A percentile compares a stretch with the other conserved stretches of the same genome.
Evolutionary conservation across 2,113 vertebrate species (phyloP).

Genomic region (Mesocricetus auratus): DNA sequence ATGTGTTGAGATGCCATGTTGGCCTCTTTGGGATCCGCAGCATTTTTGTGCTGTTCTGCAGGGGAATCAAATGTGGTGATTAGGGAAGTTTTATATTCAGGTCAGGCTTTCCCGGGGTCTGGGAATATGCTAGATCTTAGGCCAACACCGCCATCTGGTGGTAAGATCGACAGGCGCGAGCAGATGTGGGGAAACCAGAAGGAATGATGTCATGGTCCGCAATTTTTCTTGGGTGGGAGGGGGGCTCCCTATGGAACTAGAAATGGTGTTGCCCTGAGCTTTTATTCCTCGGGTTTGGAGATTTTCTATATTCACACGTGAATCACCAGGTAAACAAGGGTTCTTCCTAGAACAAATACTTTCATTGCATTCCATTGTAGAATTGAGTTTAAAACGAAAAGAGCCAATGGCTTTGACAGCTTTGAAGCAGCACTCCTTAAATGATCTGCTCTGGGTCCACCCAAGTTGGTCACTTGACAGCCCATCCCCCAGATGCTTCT

Average conservation of each 20-base stretch:
- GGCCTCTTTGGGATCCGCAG: constrained; percentile 39
- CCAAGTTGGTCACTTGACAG: not conserved
- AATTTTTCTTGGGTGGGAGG: not conserved
- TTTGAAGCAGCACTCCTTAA: not conserved
- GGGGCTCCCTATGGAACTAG: not conserved
- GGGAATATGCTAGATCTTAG: not conserved
- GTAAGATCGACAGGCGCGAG: not conserved
- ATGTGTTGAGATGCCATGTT: constrained; percentile 42
- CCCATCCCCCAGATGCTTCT: not conserved
- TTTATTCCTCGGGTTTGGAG: not conserved
- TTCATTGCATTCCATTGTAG: not conserved
- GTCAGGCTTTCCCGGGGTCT: constrained; percentile 49
- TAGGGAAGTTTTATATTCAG: constrained; percentile 71
- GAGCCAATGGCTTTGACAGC: not conserved
- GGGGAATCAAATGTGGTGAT: constrained; percentile 65
- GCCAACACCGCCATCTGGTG: constrained; percentile 85
- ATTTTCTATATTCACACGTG: not conserved
- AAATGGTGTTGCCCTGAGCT: not conserved
- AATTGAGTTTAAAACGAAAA: not conserved
- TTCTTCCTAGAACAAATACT: not conserved
- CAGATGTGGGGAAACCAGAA: not conserved
- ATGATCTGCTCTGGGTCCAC: not conserved
- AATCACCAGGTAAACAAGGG: not conserved
- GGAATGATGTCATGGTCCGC: constrained; percentile 59
- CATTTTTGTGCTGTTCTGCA: constrained; percentile 50